Base-by-base conservation (phyloP, 2,888 invertebrate genomes). In the Micoletzkya japonica region DNA sequence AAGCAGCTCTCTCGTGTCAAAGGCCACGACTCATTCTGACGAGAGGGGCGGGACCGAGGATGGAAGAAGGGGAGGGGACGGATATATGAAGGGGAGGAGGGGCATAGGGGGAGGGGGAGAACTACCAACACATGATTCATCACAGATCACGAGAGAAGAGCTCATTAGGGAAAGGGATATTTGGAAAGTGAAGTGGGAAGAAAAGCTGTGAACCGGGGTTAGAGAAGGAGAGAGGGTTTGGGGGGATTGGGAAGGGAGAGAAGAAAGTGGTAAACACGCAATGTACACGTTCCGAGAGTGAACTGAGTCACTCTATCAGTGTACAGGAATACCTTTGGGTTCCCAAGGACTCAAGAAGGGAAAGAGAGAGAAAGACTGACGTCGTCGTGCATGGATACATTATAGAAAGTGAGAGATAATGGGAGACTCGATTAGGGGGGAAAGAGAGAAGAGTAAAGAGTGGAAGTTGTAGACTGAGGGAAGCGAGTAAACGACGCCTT, bases 401-500 rank as follows among this genome's bases (percentile, higher is more conserved):
- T n/a, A 30, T 32, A 57, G 7, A 26, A n/a, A 39, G 39, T 10
- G 39, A 39, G 39, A 34, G 34, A 57, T 32, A 57, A 36, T 10
- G 57, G 1, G 56, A 24, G n/a, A n/a, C n/a, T n/a, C n/a, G 59
- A 59, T 59, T 39, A 59, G 59, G 34, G 26, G 36, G 36, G 17
- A 30, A 26, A 28, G 52, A 52, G n/a, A 24, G 26, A n/a, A 6
- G 59, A 37, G 37, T 10, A 28, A 28, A n/a, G 49, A 28, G 61
- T 20, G 44, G 30, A 39, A 26, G 61, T n/a, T 32, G 34, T 24
- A 63, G 49, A 6, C 34, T 50, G 50, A 36, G 32, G 63, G 63
- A 50, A 30, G 63, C 44, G 36, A 36, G 50, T 63, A 32, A 49
- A 63, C 32, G 50, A 28, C 36, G 49, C 59, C 59, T 59, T 39